Evolutionary conservation across 2,113 vertebrate species (phyloP), one percentile per base, ranked within the genome.

Genomic region (Arizona elegans): DNA sequence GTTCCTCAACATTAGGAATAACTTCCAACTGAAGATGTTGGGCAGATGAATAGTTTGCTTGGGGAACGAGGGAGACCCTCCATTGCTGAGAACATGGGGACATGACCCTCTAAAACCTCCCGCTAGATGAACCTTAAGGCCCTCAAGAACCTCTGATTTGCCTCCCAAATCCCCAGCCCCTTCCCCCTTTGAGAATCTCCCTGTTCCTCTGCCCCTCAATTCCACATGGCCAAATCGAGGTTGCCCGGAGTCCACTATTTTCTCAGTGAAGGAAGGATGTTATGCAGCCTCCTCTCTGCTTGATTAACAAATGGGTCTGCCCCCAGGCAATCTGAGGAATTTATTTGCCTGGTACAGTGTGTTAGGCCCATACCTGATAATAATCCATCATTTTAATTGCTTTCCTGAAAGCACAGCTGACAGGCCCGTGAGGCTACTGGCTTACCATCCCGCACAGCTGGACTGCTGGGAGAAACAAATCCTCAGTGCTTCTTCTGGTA

Each of bases 351-450:
- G 0, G 56, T 89, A 47, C 23, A 26, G 86, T 43, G 92, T 88
- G 59, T 62, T 5, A 38, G 70, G 43, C 38, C 1, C 0, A n/a
- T 56, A 88, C 89, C 58, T 91, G 43, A 91, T 94, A 95, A 95
- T 95, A 94, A 95, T 95, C 93, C 92, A 95, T 95, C 95, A 95
- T 95, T 95, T 94, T 94, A 95, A 95, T 95, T 95, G 93, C 94
- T 94, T 93, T 93, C 52, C 93, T 65, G 87, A 94, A 93, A 92
- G 87, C 93, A n/a, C 88, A 58, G 90, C 52, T 91, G 93, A 92
- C n/a, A 87, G 87, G 17, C 17, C 62, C 38, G 15, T 3, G 10
- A 7, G 59, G 92, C 90, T 26, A 21, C 38, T 3, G 3, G 62
- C 53, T 88, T 88, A 38, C 86, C 47, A 24, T 56, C 90, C 90